phyloP scores from a whole-genome alignment of 2,888 invertebrate genomes.

The Elgonia sp. region DNA sequence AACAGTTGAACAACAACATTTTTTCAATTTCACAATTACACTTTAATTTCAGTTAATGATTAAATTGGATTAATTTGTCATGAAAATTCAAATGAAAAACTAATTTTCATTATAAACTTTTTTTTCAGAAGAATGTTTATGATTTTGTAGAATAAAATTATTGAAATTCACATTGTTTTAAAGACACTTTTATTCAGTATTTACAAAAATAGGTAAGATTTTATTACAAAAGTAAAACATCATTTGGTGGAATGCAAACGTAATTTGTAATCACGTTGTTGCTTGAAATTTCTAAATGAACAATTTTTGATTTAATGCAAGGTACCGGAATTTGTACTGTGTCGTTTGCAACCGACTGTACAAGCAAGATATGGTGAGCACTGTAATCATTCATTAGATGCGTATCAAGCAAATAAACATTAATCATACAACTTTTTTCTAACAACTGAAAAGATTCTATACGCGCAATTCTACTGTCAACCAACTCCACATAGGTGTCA shows the following conservation, averaged over 20 bases:
- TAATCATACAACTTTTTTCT: conserved; percentile 13
- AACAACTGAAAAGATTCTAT: conserved; percentile 30
- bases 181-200: no score
- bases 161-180: no score
- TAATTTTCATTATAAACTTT: no score
- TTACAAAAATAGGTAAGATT: no score
- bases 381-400: neutral
- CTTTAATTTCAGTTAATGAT: no score
- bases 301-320: conserved; percentile 11
- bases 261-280: neutral
- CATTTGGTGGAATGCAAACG: conserved; percentile 17
- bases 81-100: no score
- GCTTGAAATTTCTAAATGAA: conserved; percentile 9
- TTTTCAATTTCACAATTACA: no score
- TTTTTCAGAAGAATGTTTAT: no score
- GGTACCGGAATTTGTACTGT: conserved; percentile 13
- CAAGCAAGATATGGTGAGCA: neutral
- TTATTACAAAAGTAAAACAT: neutral
- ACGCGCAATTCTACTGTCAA: conserved; percentile 5
- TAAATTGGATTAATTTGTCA: no score
- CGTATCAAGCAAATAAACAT: conserved; percentile 16
- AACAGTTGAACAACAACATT: no score
- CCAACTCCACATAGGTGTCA: conserved; percentile 25
- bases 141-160: no score
- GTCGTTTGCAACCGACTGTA: conserved; percentile 6